Conservation (phyloP, 1,140 invertebrate species). For the Atta cephalotes region DNA sequence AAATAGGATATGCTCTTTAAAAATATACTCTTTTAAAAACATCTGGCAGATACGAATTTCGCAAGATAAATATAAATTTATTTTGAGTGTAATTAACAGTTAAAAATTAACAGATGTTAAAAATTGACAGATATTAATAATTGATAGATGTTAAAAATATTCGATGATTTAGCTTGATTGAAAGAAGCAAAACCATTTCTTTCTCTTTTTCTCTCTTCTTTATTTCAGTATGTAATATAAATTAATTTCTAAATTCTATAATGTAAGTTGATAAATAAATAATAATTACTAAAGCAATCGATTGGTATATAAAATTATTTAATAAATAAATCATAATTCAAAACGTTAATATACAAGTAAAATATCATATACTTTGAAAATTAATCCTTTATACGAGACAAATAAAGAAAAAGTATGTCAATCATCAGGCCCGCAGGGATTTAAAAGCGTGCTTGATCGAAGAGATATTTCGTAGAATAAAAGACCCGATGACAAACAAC, state of each 20-base stretch:
- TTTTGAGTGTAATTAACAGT: neutral
- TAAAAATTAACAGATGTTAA: neutral
- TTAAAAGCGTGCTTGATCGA: constrained; percentile 42
- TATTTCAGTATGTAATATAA: neutral
- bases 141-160: neutral
- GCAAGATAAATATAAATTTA: neutral
- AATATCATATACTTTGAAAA: neutral
- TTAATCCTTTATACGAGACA: neutral
- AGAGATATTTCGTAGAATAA: constrained; percentile 55
- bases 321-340: neutral
- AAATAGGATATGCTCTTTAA: too few relatives aligned
- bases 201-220: neutral
- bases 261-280: neutral
- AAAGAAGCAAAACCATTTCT: neutral
- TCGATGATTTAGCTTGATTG: neutral
- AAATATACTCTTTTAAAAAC: neutral
- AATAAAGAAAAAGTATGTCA: constrained; percentile 11
- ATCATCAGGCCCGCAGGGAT: neutral
- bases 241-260: neutral
- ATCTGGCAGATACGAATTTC: neutral
- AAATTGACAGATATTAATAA: neutral
- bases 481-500: constrained; percentile 33
- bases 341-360: neutral
- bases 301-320: neutral
- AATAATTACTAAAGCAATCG: neutral